Percentiles rank a stretch among this genome's conserved stretches.
Conservation (phyloP, 2,113 vertebrate species). For the Podilymbus podiceps region DNA sequence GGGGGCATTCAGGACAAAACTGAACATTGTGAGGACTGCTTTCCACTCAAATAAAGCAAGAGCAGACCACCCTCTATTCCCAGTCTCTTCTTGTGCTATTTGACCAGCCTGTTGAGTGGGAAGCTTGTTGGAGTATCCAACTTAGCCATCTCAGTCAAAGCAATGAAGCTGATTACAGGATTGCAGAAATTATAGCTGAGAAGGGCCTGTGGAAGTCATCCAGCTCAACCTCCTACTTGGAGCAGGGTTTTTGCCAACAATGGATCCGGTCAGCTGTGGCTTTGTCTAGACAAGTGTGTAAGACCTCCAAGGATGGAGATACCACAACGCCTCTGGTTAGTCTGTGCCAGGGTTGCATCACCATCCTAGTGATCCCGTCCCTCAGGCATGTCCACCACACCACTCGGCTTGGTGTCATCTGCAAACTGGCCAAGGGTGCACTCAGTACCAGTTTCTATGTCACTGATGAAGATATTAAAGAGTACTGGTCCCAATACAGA, state of each 20-base stretch:
- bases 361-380: no score
- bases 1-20: neutral
- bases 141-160: neutral
- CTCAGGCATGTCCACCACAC: no score
- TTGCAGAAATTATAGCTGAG: conserved; percentile 1
- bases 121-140: neutral
- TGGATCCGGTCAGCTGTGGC: conserved; percentile 2
- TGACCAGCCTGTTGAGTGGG: neutral
- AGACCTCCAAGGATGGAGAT: conserved; percentile 11
- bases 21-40: neutral
- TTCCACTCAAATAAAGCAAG: neutral
- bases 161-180: neutral
- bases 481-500: no score
- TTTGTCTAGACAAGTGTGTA: conserved; percentile 29
- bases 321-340: neutral
- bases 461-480: no score
- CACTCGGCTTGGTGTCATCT: no score
- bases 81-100: neutral
- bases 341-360: neutral
- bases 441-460: no score
- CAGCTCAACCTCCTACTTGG: conserved; percentile 19
- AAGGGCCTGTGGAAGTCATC: conserved; percentile 13
- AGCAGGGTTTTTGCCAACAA: neutral
- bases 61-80: neutral
- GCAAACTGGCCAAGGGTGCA: no score